Conservation (phyloP, 2,797 vertebrate genomes). For the Rhinatrema bivittatum region DNA sequence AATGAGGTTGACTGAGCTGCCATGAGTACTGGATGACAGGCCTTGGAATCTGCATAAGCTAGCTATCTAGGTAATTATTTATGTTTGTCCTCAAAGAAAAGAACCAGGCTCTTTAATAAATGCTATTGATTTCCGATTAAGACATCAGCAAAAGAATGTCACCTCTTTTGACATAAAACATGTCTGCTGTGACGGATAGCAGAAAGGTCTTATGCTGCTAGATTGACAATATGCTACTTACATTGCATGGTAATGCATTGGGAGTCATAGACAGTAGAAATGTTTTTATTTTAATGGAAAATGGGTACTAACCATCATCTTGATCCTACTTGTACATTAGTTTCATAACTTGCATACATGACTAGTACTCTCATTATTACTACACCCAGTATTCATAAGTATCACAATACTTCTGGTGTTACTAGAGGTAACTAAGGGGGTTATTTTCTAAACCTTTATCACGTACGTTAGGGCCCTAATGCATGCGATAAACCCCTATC, state of each 20-base stretch:
- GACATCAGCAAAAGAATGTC: constrained; percentile 6
- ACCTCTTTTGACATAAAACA: constrained; percentile 1
- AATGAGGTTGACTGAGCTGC: constrained; percentile 12
- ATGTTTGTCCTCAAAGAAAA: constrained; percentile 16
- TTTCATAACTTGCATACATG: too few species aligned
- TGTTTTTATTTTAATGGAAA: not conserved
- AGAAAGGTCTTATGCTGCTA: not conserved
- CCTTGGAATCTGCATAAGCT: constrained; percentile 10
- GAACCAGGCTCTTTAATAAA: constrained; percentile 12
- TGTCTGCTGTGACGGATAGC: constrained; percentile 12
- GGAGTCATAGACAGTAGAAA: too few species aligned
- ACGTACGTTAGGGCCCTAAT: too few species aligned
- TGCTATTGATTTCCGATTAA: constrained; percentile 16
- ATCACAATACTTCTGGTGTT: too few species aligned
- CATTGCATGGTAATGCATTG: not conserved
- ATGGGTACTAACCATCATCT: accelerated
- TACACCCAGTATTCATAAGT: too few species aligned
- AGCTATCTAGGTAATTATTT: constrained; percentile 26
- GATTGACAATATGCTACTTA: not conserved
- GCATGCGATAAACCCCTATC: too few species aligned
- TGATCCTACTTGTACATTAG: too few species aligned
- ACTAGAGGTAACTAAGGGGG: too few species aligned
- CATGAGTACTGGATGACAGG: not conserved
- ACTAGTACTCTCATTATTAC: too few species aligned
- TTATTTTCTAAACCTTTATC: too few species aligned